Base-by-base conservation (phyloP, 35 echinoderm and acorn worm genomes). In the Anneissia japonica region DNA sequence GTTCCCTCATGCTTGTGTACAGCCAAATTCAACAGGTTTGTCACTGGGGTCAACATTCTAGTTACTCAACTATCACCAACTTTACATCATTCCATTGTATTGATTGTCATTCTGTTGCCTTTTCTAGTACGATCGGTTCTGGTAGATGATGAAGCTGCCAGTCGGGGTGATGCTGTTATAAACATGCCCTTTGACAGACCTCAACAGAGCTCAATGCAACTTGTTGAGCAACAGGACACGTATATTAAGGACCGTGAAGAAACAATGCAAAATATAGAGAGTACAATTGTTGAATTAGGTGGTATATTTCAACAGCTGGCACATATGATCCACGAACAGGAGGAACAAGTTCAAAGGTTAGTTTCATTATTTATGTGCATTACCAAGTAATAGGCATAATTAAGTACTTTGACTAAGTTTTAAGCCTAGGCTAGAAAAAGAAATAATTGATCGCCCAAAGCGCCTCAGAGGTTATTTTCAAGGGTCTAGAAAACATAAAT, bases 341-440 rank as follows among this genome's bases (percentile, higher is more conserved):
- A 99, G 76, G 96, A 99, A 91, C 92, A 94, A 74, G 96, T 99
- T 35, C 96, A 99, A 94, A 91, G 96, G 96, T 99, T 21, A 84
- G 90, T 74, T 37, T 5, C 31, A 38, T 9, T 73, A 4, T 73
- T 36, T 82, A 39, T 33, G 10, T 30, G 31, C 31, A 28, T 77
- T 28, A 28, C 12, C 75, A 33, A 77, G 32, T 11, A 77, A 31
- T 28, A 77, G 31, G 10, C 75, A 28, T 11, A 31, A 31, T 19
- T 31, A 77, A 16, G 32, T 31, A 77, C 31, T 77, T 31, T 77
- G 75, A 77, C 31, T 31, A 77, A 11, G 19, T 31, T 16, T 77
- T 77, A 12, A 11, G 12, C 75, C 9, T 10, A 33, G 32, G 31
- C 12, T 12, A 77, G 12, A 19, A 77, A 16, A 12, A n/a, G n/a